Conservation (phyloP, 2,113 vertebrate genomes). For the Ctenodactylus gundi region DNA sequence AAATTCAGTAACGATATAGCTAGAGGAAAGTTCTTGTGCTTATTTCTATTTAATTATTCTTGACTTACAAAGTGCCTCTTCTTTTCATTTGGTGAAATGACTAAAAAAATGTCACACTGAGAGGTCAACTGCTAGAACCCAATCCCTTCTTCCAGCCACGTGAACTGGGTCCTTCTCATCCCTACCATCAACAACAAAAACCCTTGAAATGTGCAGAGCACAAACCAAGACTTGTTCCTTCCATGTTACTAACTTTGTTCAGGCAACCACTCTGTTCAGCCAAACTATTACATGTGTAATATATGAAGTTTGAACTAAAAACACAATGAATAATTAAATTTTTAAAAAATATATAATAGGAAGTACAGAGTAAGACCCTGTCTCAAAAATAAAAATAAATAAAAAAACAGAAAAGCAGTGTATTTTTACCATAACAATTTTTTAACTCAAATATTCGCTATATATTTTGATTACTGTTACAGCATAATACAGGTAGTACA, state of each 20-base stretch:
- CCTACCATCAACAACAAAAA: background rate
- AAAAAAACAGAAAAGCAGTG: too few relatives aligned
- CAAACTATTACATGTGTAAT: background rate
- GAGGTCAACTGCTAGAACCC: background rate
- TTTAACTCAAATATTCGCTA: too few relatives aligned
- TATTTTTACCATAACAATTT: too few relatives aligned
- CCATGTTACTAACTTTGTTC: background rate
- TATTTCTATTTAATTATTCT: constrained; percentile 16
- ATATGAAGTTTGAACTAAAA: too few relatives aligned
- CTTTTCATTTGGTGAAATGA: background rate
- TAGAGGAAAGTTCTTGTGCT: background rate
- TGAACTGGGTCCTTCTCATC: background rate
- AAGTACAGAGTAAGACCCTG: too few relatives aligned
- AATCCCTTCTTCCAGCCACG: background rate
- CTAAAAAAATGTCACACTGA: background rate
- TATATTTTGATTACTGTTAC: too few relatives aligned
- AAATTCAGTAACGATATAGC: background rate
- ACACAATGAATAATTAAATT: too few relatives aligned
- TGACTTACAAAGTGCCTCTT: background rate
- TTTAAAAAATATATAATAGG: too few relatives aligned
- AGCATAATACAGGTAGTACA: too few relatives aligned
- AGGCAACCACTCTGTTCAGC: background rate
- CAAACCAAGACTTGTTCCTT: background rate
- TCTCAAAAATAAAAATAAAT: too few relatives aligned
- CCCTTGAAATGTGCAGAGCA: background rate